Conservation (phyloP, 92 coral and sea anemone species). For the Diadumene lineata region DNA sequence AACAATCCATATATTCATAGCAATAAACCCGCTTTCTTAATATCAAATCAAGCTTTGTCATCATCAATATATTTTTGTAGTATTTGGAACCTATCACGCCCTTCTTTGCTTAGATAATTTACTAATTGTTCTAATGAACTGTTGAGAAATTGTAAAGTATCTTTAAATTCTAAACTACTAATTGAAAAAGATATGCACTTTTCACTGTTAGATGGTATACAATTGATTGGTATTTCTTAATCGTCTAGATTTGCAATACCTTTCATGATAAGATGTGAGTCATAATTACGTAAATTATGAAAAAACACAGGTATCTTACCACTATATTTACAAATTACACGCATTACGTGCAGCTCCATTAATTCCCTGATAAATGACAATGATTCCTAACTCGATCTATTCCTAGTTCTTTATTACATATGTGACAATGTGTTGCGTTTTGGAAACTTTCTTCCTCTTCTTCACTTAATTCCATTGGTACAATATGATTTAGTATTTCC, state of each 20-base stretch:
- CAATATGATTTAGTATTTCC: slow-evolving; percentile 8
- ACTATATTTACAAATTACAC: too few relatives aligned
- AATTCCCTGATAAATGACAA: too few relatives aligned
- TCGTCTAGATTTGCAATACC: too few relatives aligned
- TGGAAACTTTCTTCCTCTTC: slow-evolving; percentile 44
- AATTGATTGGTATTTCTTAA: too few relatives aligned
- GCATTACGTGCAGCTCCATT: too few relatives aligned
- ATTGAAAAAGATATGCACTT: slow-evolving; percentile 52
- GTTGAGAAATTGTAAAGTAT: slow-evolving; percentile 45
- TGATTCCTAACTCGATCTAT: neutral
- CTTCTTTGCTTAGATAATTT: slow-evolving; percentile 13
- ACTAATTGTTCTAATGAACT: slow-evolving; percentile 25
- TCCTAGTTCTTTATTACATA: slow-evolving; percentile 26
- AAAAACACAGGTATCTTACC: slow-evolving; percentile 48
- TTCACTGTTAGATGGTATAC: slow-evolving; percentile 65
- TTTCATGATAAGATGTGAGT: too few relatives aligned
- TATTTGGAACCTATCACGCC: neutral
- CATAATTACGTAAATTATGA: slow-evolving; percentile 29
- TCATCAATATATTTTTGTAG: slow-evolving; percentile 10
- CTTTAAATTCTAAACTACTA: slow-evolving; percentile 39
- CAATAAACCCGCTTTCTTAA: slow-evolving; percentile 19
- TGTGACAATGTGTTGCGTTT: slow-evolving; percentile 38
- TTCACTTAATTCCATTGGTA: slow-evolving; percentile 33
- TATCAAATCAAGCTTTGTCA: slow-evolving; percentile 14
- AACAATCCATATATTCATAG: slow-evolving; percentile 23